Evolutionary conservation across 2,888 invertebrate species (phyloP).

Genomic region (Harpalus rufipes): DNA sequence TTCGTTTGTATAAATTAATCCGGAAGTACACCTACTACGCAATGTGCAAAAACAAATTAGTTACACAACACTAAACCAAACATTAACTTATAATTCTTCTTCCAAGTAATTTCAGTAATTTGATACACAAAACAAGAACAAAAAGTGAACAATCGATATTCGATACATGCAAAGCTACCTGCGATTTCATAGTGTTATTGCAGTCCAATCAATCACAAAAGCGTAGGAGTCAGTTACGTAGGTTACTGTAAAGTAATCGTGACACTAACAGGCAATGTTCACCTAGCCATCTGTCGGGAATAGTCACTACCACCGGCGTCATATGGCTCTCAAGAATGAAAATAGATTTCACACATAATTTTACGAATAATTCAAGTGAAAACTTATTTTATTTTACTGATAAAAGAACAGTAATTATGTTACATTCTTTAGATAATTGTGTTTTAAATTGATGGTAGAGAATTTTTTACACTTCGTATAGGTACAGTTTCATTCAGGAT

Average conservation of each 20-base stretch:
- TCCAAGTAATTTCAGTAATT: conserved; percentile 40
- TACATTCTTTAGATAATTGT: conserved; percentile 18
- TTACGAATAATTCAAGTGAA: conserved; percentile 52
- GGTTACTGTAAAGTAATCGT: conserved; percentile 65
- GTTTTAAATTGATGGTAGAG: neutral
- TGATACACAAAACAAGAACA: conserved; percentile 8
- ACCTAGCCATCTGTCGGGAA: conserved; percentile 46
- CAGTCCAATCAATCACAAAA: conserved; percentile 58
- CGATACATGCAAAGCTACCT: conserved; percentile 59
- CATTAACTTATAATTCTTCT: conserved; percentile 53
- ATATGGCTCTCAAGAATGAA: conserved; percentile 38
- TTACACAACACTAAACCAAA: conserved; percentile 38
- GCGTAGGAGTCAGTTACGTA: conserved; percentile 61
- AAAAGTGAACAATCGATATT: conserved; percentile 47
- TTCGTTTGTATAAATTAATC: neutral
- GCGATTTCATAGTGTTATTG: conserved; percentile 64
- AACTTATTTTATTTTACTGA: conserved; percentile 37
- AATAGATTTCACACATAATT: conserved; percentile 61
- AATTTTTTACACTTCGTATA: no score
- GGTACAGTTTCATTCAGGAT: no score
- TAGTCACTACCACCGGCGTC: neutral
- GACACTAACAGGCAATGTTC: conserved; percentile 44
- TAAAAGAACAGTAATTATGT: neutral
- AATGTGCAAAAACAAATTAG: conserved; percentile 48
- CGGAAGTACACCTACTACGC: conserved; percentile 35